Conservation (phyloP, 2,888 invertebrate species). For the Philereme transversata region DNA sequence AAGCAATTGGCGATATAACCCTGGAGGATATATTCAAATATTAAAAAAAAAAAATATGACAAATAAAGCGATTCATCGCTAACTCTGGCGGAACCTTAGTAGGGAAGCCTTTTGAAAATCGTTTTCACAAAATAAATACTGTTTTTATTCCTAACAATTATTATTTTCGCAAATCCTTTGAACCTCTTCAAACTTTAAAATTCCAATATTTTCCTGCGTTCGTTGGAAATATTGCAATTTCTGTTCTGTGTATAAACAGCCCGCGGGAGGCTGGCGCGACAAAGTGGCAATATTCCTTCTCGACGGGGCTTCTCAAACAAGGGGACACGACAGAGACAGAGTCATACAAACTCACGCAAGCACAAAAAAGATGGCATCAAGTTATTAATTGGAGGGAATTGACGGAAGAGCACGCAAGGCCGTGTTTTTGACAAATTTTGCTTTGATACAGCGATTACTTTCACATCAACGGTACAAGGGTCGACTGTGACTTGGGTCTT, state of each 20-base stretch:
- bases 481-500: constrained; percentile 55
- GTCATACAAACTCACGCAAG: constrained; percentile 40
- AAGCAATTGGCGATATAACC: no score
- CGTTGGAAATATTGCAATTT: constrained; percentile 77
- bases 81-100: no score
- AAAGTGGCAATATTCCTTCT: constrained; percentile 83
- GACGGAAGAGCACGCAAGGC: constrained; percentile 77
- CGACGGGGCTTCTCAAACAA: constrained; percentile 81
- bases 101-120: background rate
- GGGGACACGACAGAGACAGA: constrained; percentile 65
- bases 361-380: constrained; percentile 53
- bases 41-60: no score
- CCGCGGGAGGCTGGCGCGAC: constrained; percentile 75
- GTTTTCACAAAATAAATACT: background rate
- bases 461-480: constrained; percentile 75
- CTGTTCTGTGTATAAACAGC: constrained; percentile 69
- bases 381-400: constrained; percentile 83
- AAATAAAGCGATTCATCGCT: no score
- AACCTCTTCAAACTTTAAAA: constrained; percentile 57
- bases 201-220: constrained; percentile 63
- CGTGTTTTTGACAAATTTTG: constrained; percentile 83
- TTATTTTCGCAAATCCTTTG: constrained; percentile 27
- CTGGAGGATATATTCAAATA: no score
- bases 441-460: constrained; percentile 83
- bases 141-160: background rate